Conservation (phyloP, 2,113 vertebrate genomes). For the Pao palembangensis region DNA sequence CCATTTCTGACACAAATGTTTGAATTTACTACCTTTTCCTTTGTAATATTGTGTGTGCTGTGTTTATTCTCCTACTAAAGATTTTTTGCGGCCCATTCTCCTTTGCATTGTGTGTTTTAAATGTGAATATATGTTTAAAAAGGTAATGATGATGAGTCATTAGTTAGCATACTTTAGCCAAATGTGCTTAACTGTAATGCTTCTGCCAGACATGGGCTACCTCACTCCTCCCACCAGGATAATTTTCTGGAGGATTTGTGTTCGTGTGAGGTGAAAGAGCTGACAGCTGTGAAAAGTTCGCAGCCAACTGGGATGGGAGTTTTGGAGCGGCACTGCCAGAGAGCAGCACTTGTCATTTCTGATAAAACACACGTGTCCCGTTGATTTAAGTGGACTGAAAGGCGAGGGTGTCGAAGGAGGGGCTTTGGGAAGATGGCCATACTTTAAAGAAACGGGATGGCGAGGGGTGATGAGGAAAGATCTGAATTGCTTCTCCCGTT, state of each 20-base stretch:
- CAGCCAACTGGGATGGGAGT: constrained; percentile 46
- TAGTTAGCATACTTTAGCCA: constrained; percentile 1
- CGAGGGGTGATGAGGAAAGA: constrained; percentile 26
- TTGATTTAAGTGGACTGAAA: constrained; percentile 64
- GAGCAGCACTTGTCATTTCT: constrained; percentile 65
- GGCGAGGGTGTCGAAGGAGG: constrained; percentile 14
- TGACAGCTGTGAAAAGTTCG: constrained; percentile 62
- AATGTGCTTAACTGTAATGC: constrained; percentile 5
- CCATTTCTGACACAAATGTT: not conserved
- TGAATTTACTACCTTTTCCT: constrained; percentile 25
- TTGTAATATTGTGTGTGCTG: constrained; percentile 27
- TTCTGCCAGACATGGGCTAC: constrained; percentile 7
- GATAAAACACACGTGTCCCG: constrained; percentile 50
- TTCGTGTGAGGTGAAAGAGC: constrained; percentile 58
- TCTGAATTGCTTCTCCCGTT: constrained; percentile 11
- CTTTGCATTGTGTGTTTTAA: constrained; percentile 46
- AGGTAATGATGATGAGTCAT: not conserved
- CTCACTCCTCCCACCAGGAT: constrained; percentile 20
- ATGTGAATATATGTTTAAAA: constrained; percentile 18
- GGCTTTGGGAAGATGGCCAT: constrained; percentile 4
- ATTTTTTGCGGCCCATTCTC: constrained; percentile 19
- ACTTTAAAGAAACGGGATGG: constrained; percentile 17
- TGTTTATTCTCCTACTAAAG: constrained; percentile 14
- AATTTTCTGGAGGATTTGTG: constrained; percentile 46
- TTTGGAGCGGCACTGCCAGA: constrained; percentile 50